A percentile compares a stretch with the other conserved stretches of the same genome.
Evolutionary conservation across 2,113 vertebrate species (phyloP).

Genomic region (Stomatorhinus ivindoensis): DNA sequence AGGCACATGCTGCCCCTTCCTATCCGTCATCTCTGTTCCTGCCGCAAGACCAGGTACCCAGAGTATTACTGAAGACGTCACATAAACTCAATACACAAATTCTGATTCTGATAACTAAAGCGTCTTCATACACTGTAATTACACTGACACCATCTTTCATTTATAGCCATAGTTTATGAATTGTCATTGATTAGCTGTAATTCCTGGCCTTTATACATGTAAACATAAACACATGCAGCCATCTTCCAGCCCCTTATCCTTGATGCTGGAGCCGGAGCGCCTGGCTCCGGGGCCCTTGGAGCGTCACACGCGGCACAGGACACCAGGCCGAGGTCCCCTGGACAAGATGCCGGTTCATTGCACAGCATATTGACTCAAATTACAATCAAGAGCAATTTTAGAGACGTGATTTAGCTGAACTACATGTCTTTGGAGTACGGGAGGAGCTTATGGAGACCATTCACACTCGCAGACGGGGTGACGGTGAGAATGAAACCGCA

Average conservation of each 20-base stretch:
- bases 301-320: neutral
- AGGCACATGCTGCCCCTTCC: neutral
- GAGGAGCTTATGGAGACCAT: neutral
- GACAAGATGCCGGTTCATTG: neutral
- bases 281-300: neutral
- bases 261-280: neutral
- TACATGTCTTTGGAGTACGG: neutral
- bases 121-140: neutral
- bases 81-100: neutral
- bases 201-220: neutral
- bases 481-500: neutral
- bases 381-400: neutral
- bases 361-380: neutral
- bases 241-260: neutral
- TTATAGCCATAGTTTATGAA: neutral
- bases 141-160: neutral
- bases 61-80: neutral
- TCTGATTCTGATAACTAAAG: neutral
- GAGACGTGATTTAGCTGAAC: neutral
- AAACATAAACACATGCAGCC: neutral
- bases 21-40: neutral
- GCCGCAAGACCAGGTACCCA: neutral
- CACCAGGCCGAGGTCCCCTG: neutral
- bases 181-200: neutral
- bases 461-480: neutral